A percentile compares a stretch with the other conserved stretches of the same genome.
Evolutionary conservation across 2,797 vertebrate genomes (phyloP).

Genomic region (Propithecus deckenii): DNA sequence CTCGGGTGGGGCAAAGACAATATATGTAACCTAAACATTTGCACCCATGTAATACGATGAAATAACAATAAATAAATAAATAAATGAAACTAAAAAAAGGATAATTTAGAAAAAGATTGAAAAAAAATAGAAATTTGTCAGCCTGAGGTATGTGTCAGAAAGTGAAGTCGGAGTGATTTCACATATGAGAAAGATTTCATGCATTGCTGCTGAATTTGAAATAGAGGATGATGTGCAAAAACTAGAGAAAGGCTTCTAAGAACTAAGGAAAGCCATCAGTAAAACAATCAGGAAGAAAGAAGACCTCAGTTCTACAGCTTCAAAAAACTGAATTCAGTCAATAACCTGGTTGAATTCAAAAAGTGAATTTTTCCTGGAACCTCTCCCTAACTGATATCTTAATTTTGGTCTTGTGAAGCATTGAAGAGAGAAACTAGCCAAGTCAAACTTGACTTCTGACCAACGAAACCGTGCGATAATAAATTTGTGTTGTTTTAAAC

Average conservation of each 20-base stretch:
- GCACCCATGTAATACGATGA: too few species aligned
- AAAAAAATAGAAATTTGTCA: background rate
- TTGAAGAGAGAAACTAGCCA: background rate
- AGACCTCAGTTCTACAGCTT: background rate
- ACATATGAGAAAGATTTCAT: background rate
- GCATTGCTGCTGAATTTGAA: background rate
- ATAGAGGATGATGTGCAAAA: background rate
- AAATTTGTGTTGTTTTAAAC: background rate
- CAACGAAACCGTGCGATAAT: background rate
- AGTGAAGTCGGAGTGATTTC: background rate
- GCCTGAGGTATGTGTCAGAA: background rate
- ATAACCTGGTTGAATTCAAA: background rate
- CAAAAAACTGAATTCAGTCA: background rate
- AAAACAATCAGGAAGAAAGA: background rate
- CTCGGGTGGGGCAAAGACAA: too few species aligned
- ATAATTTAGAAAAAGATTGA: too few species aligned
- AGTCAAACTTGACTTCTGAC: background rate
- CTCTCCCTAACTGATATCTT: fast-evolving
- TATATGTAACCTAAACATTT: too few species aligned
- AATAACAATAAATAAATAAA: too few species aligned
- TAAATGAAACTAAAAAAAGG: too few species aligned
- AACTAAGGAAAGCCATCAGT: background rate
- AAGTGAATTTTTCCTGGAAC: background rate
- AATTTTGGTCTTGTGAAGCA: background rate
- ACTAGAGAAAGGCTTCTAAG: background rate